Evolutionary conservation across 2,113 vertebrate genomes (phyloP).

Genomic region (Cochlearius cochlearius): DNA sequence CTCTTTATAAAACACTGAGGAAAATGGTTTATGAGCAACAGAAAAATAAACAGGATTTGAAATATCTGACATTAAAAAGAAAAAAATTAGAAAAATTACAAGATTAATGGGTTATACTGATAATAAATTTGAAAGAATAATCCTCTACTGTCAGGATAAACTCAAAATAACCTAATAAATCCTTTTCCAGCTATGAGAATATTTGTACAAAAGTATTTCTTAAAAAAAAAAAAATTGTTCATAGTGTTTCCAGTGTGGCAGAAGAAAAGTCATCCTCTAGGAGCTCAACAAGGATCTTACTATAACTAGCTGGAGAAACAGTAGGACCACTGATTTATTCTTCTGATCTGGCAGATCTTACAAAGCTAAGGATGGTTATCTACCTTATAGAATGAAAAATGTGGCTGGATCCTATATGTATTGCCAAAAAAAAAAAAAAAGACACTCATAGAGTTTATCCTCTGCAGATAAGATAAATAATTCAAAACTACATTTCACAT

Average conservation of each 20-base stretch:
- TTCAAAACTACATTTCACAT: not conserved
- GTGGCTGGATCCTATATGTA: not conserved
- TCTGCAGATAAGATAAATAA: not conserved
- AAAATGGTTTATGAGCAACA: not conserved
- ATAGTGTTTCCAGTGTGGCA: not conserved
- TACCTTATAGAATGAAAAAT: not conserved
- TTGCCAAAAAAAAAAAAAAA: not conserved
- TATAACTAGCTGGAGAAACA: not conserved
- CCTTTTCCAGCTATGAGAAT: not conserved
- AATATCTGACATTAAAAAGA: not conserved
- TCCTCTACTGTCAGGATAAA: not conserved
- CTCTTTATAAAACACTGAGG: not conserved
- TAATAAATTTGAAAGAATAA: not conserved
- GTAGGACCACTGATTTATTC: not conserved
- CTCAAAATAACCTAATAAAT: not conserved
- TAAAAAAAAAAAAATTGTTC: not conserved
- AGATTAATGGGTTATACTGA: not conserved
- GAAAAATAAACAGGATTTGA: not conserved
- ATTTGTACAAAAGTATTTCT: not conserved
- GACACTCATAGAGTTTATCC: fast-evolving
- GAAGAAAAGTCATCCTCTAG: not conserved
- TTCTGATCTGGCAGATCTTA: not conserved
- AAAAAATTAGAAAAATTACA: not conserved
- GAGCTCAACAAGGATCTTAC: not conserved
- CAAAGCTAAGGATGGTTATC: not conserved